Evolutionary conservation across 2,888 invertebrate species (phyloP), one percentile per base, ranked within the genome.

Genomic region (Mylabris sibirica): DNA sequence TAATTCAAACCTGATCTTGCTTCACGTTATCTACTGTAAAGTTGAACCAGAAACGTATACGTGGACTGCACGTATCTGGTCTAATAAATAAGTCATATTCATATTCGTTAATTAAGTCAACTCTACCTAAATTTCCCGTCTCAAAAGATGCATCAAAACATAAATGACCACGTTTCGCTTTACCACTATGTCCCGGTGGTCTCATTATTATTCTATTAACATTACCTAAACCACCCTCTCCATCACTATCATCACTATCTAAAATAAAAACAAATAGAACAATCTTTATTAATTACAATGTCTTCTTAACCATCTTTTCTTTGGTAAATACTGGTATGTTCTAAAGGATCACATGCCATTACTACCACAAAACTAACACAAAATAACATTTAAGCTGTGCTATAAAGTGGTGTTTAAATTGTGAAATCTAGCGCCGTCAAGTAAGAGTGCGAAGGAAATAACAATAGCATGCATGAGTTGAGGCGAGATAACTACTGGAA

Each of bases 121-220:
- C 97, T 73, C 96, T 89, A n/a, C 98, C 98, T 64, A 99, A 88
- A 86, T 99, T 98, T 77, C 98, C 98, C 72, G 97, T 95, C 86
- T 98, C 98, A 85, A 96, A 98, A 17, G 97, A 95, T 1, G 98
- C 98, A 86, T 98, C 98, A 85, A 98, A 98, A 81, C 98, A 97
- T 26, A 98, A 87, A 83, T 98, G 98, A 3, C 98, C 98, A 72
- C 95, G 92, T 86, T 97, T 98, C 12, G 98, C 97, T 85, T 97
- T 96, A 1, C 98, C 97, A 80, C 95, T 96, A 83, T 96, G 96
- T 0, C 96, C 96, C 0, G 95, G 92, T 6, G 96, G 96, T 20
- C 96, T 89, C 82, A 97, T 93, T 61, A 96, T 93, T 79, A 93
- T 88, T 67, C 94, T 90, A 81, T 93, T 96, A 64, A 98, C 92